Conservation (phyloP, 2,888 invertebrate genomes). For the Napeogenes inachia region DNA sequence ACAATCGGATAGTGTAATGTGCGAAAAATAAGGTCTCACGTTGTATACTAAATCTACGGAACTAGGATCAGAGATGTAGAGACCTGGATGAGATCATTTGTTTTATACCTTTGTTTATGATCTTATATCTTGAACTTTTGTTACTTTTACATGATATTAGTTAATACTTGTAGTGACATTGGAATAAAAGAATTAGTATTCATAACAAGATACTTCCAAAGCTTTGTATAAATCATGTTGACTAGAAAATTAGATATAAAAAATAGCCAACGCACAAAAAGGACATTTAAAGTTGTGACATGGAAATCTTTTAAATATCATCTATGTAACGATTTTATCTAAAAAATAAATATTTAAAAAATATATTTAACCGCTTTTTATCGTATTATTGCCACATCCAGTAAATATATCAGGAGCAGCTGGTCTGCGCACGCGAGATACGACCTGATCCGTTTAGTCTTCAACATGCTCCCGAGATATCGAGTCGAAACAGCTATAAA, state of each 20-base stretch:
- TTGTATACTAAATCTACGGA: conserved; percentile 33
- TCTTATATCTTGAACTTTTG: too few relatives aligned
- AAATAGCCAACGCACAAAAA: too few relatives aligned
- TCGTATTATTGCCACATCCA: conserved; percentile 38
- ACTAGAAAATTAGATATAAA: not conserved
- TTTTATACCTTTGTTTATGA: not conserved
- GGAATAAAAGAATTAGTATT: too few relatives aligned
- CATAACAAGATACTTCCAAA: too few relatives aligned
- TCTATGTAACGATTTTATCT: too few relatives aligned
- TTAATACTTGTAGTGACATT: too few relatives aligned
- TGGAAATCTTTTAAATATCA: too few relatives aligned
- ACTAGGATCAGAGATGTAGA: conserved; percentile 15
- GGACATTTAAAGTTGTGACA: too few relatives aligned
- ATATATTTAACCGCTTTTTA: not conserved
- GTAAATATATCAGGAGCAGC: conserved; percentile 36
- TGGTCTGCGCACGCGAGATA: conserved; percentile 45
- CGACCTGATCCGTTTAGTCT: conserved; percentile 64
- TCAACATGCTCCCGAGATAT: conserved; percentile 40
- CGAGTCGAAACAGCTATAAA: conserved; percentile 37
- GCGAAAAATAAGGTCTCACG: conserved; percentile 72
- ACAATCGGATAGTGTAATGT: conserved; percentile 73
- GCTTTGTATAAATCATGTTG: not conserved
- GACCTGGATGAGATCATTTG: conserved; percentile 25
- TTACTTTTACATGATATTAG: too few relatives aligned
- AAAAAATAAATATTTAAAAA: too few relatives aligned